Conservation (phyloP, 2,797 vertebrate species). For the Onychomys torridus region DNA sequence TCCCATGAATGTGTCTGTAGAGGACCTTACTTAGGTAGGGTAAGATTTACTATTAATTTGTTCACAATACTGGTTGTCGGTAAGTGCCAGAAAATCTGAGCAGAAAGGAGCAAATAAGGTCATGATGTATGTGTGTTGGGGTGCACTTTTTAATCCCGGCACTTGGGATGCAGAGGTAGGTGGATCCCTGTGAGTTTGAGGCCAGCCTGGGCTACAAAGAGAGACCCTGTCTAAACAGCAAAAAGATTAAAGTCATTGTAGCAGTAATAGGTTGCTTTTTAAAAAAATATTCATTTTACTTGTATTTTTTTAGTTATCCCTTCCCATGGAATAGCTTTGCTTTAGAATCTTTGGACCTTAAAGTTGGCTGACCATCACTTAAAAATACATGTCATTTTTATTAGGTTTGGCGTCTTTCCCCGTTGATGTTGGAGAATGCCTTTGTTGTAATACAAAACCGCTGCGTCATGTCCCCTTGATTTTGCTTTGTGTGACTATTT, state of each 20-base stretch:
- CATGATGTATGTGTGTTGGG: not conserved
- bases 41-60: not conserved
- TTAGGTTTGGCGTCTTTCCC: not conserved
- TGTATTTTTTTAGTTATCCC: not conserved
- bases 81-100: not conserved
- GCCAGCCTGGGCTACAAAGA: not conserved
- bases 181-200: not conserved
- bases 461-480: not conserved
- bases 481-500: conserved; percentile 9
- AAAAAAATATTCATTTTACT: not conserved
- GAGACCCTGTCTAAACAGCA: not conserved
- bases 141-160: not conserved
- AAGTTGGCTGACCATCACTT: not conserved
- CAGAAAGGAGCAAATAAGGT: not conserved
- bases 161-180: not conserved
- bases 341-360: not conserved
- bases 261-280: not conserved
- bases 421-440: not conserved
- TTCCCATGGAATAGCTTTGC: conserved; percentile 40
- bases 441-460: conserved; percentile 19
- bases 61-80: not conserved
- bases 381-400: conserved; percentile 49
- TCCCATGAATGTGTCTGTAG: not conserved
- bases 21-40: not conserved
- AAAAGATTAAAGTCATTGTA: not conserved